Conservation (phyloP, 2,888 invertebrate genomes). For the Beris morrisii region DNA sequence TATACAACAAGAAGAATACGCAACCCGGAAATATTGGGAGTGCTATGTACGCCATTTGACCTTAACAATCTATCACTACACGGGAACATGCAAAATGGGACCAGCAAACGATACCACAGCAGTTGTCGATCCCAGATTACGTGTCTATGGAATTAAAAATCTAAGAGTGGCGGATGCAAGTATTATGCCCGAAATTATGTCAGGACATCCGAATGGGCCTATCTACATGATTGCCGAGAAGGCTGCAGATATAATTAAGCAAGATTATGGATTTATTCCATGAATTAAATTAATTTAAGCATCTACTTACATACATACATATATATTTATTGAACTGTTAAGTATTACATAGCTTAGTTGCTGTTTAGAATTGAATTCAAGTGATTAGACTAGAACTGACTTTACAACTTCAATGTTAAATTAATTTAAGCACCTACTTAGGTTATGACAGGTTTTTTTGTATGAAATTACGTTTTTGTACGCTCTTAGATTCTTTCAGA, state of each 20-base stretch:
- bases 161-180: conserved; percentile 62
- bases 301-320: too few species aligned
- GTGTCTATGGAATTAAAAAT: conserved; percentile 58
- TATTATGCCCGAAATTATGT: conserved; percentile 60
- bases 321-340: too few species aligned
- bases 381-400: too few species aligned
- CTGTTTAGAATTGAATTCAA: too few species aligned
- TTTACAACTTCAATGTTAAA: neutral
- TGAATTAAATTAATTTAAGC: conserved; percentile 33
- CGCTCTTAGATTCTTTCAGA: neutral
- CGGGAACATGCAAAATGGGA: conserved; percentile 69
- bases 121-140: conserved; percentile 65
- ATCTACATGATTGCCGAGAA: conserved; percentile 64
- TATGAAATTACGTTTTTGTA: conserved; percentile 20
- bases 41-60: conserved; percentile 66
- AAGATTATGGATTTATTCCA: conserved; percentile 54
- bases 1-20: conserved; percentile 53
- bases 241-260: conserved; percentile 61
- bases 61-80: conserved; percentile 67
- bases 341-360: too few species aligned
- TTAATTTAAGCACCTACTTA: neutral
- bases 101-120: conserved; percentile 62
- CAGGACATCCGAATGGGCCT: conserved; percentile 61
- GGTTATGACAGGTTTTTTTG: neutral
- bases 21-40: conserved; percentile 66